phyloP scores from a whole-genome alignment of 2,888 invertebrate genomes.

The Candidula unifasciata region DNA sequence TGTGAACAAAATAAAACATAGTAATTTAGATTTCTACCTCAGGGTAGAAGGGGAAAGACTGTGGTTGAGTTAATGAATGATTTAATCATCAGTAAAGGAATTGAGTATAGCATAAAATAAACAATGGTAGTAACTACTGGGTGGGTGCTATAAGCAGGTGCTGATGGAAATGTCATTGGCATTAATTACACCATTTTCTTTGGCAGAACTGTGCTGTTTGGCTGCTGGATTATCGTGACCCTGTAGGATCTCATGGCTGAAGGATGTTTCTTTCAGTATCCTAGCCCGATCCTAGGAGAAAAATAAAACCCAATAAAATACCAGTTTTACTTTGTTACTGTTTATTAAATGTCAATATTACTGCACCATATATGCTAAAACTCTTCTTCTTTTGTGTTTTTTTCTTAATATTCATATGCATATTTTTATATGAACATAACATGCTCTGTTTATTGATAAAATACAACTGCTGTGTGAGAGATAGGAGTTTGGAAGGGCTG shows the following conservation, averaged over 20 bases:
- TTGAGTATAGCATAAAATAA: not conserved
- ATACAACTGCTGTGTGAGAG: too few species aligned
- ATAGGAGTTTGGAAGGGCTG: too few species aligned
- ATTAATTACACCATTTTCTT: not conserved
- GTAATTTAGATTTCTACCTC: not conserved
- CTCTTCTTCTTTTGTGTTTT: too few species aligned
- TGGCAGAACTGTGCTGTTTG: not conserved
- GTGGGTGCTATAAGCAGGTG: constrained; percentile 31
- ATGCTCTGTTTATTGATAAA: too few species aligned
- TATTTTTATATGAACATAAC: too few species aligned
- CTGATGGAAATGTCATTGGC: not conserved
- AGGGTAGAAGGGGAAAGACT: not conserved
- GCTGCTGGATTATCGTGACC: not conserved
- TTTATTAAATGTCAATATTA: too few species aligned
- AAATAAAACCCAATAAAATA: too few species aligned
- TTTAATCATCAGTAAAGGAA: not conserved
- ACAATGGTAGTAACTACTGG: not conserved
- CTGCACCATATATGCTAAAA: too few species aligned
- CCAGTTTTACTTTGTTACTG: too few species aligned
- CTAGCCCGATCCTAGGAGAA: constrained; percentile 2
- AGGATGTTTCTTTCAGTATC: constrained; percentile 22
- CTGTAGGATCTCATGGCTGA: not conserved
- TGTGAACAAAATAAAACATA: too few species aligned
- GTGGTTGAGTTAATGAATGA: too few species aligned
- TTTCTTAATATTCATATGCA: too few species aligned